Percentiles rank a stretch among this genome's conserved stretches.
phyloP scores from a whole-genome alignment of 1,140 invertebrate species.

The Trissolcus basalis region DNA sequence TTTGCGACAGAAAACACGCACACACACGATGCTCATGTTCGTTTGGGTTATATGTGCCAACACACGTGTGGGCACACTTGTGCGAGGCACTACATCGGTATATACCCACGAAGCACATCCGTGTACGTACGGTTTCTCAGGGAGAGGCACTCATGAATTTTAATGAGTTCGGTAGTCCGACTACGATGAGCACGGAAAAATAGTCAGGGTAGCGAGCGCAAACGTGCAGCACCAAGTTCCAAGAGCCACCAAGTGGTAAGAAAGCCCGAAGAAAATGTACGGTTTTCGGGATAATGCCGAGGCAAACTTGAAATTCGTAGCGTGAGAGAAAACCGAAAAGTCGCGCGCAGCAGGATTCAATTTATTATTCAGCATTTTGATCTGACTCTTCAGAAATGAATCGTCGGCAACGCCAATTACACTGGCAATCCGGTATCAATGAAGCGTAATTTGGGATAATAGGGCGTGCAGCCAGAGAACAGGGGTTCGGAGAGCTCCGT shows the following conservation, averaged over 20 bases:
- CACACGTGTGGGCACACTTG: constrained; percentile 48
- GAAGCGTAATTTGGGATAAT: constrained; percentile 66
- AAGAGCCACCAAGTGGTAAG: constrained; percentile 23
- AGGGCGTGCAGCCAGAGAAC: constrained; percentile 47
- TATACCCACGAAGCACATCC: constrained; percentile 43
- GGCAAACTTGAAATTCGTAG: too few species aligned
- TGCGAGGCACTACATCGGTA: constrained; percentile 44
- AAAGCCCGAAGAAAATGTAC: constrained; percentile 11
- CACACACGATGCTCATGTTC: constrained; percentile 13
- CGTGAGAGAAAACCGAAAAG: too few species aligned
- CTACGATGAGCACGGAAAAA: constrained; percentile 60
- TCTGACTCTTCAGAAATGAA: constrained; percentile 49
- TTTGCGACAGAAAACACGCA: constrained; percentile 4
- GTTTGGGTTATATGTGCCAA: constrained; percentile 22
- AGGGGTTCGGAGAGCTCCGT: constrained; percentile 31
- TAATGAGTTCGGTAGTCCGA: constrained; percentile 63
- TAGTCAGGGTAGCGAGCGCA: constrained; percentile 51
- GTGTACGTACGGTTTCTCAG: constrained; percentile 56
- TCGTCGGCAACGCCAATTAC: constrained; percentile 61
- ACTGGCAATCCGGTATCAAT: constrained; percentile 64
- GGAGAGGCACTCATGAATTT: constrained; percentile 62
- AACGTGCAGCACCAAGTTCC: constrained; percentile 45
- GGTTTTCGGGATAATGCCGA: too few species aligned
- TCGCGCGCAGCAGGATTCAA: background rate
- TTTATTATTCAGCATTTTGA: background rate